Conservation (phyloP, 1,140 invertebrate species). For the Drosophila watanabei region DNA sequence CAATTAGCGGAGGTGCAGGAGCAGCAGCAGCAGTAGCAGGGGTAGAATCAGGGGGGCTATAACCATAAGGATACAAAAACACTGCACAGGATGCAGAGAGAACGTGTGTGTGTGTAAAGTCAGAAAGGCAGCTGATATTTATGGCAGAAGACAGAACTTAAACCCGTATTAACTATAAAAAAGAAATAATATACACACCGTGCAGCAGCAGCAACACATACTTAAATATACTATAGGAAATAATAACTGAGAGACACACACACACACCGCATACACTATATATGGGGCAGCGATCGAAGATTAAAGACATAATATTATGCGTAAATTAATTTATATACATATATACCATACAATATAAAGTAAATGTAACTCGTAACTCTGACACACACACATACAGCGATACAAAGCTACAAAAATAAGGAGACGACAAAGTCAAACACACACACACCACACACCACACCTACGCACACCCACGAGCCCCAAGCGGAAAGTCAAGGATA, state of each 20-base stretch:
- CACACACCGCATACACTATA: constrained; percentile 31
- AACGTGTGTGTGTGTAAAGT: constrained; percentile 24
- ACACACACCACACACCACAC: constrained; percentile 12
- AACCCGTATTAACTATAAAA: constrained; percentile 42
- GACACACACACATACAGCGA: constrained; percentile 59
- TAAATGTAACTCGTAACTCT: constrained; percentile 66
- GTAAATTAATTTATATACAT: constrained; percentile 71
- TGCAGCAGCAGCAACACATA: constrained; percentile 29
- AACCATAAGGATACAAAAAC: constrained; percentile 17
- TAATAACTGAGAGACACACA: constrained; percentile 55
- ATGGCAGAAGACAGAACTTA: constrained; percentile 17
- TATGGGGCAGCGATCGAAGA: constrained; percentile 60
- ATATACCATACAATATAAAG: constrained; percentile 58
- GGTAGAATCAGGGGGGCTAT: not conserved
- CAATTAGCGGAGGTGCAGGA: constrained; percentile 46
- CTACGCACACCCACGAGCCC: constrained; percentile 14
- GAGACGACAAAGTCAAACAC: constrained; percentile 49
- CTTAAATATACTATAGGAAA: constrained; percentile 48
- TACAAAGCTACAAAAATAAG: constrained; percentile 61
- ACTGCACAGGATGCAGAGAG: constrained; percentile 6
- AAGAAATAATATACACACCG: constrained; percentile 20
- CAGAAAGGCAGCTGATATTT: constrained; percentile 26
- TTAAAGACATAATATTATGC: constrained; percentile 70
- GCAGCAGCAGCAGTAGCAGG: constrained; percentile 2
- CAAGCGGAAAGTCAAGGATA: constrained; percentile 32